Base-by-base conservation (phyloP, 2,113 vertebrate species). In the Pelecanoides urinatrix region DNA sequence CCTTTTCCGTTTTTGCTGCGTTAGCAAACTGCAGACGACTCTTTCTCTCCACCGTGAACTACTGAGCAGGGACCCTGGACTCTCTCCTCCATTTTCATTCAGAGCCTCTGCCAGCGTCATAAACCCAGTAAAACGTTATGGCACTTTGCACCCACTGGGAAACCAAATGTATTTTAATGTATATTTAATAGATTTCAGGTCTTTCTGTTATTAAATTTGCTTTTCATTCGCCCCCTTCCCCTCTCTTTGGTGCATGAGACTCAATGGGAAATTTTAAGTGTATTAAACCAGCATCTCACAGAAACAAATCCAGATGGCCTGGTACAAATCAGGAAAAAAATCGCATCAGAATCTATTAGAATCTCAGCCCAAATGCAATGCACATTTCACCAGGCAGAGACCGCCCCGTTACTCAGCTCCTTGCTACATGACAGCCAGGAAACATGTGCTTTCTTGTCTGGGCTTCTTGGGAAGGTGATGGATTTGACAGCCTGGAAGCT, bases 271-370 rank as follows among this genome's bases (percentile, higher is more conserved):
- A 96, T 97, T 96, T 86, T 91, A 92, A 96, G 90, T 94, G 87
- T 96, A 94, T 95, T 96, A 97, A 97, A 96, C 90, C 93, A 86
- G 94, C 97, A 97, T 97, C 93, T 96, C 49, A 1, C 90, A 92
- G 94, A 97, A 97, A 96, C 96, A 97, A 97, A 97, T 97, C 97
- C 97, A 97, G 97, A 97, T 97, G 97, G 97, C 93, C 96, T 95
- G 95, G 96, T 96, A 97, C 63, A 90, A 97, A 97, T 96, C 79
- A 88, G 86, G 92, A 25, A 68, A 88, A 94, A 94, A 95, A 96
- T 85, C 19, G 6, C 94, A 96, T 97, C 96, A 96, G 93, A 96
- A 97, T 96, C 94, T 87, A 94, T 97, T 97, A 97, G 95, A 97
- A 95, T 95, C 93, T 92, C 79, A 94, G 88, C 76, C 90, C 94